Evolutionary conservation across 2,888 invertebrate genomes (phyloP).

Genomic region (Aphidius colemani): DNA sequence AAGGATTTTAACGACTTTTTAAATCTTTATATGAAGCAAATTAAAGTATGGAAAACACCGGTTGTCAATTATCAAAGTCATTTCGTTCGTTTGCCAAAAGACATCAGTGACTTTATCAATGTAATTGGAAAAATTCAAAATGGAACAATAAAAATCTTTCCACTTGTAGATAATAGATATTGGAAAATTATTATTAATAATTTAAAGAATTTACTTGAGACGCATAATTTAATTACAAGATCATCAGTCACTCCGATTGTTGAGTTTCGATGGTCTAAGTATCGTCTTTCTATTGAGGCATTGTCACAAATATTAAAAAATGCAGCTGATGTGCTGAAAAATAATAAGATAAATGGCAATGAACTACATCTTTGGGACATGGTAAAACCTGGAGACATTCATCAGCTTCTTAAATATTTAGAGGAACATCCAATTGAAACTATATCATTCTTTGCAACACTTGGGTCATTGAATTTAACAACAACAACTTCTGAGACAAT

Average conservation of each 20-base stretch:
- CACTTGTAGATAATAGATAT: constrained; percentile 58
- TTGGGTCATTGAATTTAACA: constrained; percentile 35
- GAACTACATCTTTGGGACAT: constrained; percentile 45
- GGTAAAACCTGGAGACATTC: constrained; percentile 42
- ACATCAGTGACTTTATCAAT: constrained; percentile 39
- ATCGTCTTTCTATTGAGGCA: constrained; percentile 43
- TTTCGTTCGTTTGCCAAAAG: constrained; percentile 33
- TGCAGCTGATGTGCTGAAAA: constrained; percentile 38
- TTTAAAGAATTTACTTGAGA: constrained; percentile 46
- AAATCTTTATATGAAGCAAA: constrained; percentile 40
- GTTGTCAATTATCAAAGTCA: constrained; percentile 41
- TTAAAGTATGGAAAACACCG: constrained; percentile 38
- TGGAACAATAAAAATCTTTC: constrained; percentile 52
- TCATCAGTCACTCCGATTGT: constrained; percentile 13
- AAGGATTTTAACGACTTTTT: constrained; percentile 47
- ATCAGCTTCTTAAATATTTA: constrained; percentile 46
- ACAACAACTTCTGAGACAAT: constrained; percentile 20
- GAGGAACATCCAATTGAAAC: constrained; percentile 47
- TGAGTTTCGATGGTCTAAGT: constrained; percentile 31
- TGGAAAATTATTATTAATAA: constrained; percentile 57
- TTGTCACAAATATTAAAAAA: constrained; percentile 43
- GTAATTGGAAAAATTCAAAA: constrained; percentile 17
- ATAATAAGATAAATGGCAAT: constrained; percentile 29
- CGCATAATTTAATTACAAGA: constrained; percentile 22
- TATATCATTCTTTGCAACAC: constrained; percentile 42